phyloP scores from a whole-genome alignment of 2,797 vertebrate species.

The Myotis vivesi region DNA sequence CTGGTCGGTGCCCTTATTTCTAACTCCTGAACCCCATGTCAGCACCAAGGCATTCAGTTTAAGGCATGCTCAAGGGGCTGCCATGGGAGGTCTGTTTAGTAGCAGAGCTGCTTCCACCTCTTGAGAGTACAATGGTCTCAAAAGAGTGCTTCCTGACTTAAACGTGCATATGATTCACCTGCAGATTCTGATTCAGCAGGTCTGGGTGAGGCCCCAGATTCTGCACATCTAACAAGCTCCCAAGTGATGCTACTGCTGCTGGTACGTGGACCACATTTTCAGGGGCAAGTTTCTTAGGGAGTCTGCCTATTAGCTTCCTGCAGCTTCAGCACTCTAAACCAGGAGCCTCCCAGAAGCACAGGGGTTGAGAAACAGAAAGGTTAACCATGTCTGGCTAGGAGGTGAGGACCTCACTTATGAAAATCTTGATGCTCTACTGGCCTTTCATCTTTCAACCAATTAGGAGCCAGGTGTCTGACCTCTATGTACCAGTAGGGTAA shows the following conservation, averaged over 20 bases:
- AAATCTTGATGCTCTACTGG: slow-evolving; percentile 6
- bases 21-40: neutral
- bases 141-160: neutral
- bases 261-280: no score
- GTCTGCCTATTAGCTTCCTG: neutral
- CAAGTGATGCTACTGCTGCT: neutral
- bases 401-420: neutral
- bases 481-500: neutral
- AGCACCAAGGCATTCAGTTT: neutral
- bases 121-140: neutral
- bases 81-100: neutral
- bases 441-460: neutral
- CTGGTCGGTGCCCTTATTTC: neutral
- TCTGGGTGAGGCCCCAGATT: no score
- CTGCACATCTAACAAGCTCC: neutral
- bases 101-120: neutral
- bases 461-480: neutral
- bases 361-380: neutral
- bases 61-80: neutral
- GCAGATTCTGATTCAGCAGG: neutral
- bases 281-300: neutral
- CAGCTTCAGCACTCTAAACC: neutral
- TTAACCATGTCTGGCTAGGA: neutral
- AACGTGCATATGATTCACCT: neutral
- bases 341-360: neutral